These are phyloP conservation scores for Gastracanthus pulcherrimus DNA, from an alignment of 2,888 invertebrate species.

Conservation along the genomic window DNA sequence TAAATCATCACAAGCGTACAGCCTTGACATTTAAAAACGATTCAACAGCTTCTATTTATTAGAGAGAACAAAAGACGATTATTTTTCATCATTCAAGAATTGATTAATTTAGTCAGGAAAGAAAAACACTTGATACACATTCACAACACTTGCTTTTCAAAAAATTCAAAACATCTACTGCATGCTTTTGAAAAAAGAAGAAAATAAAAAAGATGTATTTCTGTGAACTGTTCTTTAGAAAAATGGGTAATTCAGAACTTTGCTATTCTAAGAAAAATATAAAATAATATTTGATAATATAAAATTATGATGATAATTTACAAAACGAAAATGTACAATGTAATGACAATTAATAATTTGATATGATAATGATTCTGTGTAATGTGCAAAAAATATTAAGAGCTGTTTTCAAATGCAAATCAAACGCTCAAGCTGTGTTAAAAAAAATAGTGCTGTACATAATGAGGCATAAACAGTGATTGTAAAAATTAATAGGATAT, in stretches of 20 bases:
- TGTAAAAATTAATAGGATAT: slow-evolving; percentile 29
- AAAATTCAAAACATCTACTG: slow-evolving; percentile 63
- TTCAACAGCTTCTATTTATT: background rate
- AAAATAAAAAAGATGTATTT: slow-evolving; percentile 26
- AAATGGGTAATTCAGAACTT: background rate
- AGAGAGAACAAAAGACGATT: background rate
- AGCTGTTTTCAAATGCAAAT: slow-evolving; percentile 28
- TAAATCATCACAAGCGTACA: slow-evolving; percentile 27
- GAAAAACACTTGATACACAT: slow-evolving; percentile 37
- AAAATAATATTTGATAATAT: background rate
- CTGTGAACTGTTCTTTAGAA: slow-evolving; percentile 30
- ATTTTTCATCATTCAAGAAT: slow-evolving; percentile 7
- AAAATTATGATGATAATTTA: slow-evolving; percentile 13
- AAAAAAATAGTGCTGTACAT: slow-evolving; percentile 39
- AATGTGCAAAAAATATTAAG: slow-evolving; percentile 37
- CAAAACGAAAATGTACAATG: slow-evolving; percentile 13
- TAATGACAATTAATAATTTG: slow-evolving; percentile 3
- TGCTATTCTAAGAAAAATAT: background rate
- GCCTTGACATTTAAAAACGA: slow-evolving; percentile 10
- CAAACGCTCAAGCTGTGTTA: slow-evolving; percentile 43
- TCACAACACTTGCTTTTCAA: slow-evolving; percentile 64
- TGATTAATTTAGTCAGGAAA: background rate
- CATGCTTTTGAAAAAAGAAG: slow-evolving; percentile 63
- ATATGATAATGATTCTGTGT: slow-evolving; percentile 16
- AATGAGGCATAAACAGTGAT: slow-evolving; percentile 35